Evolutionary conservation across 2,888 invertebrate genomes (phyloP), one percentile per base, ranked within the genome.

Genomic region (Caenorhabditis zanzibari): DNA sequence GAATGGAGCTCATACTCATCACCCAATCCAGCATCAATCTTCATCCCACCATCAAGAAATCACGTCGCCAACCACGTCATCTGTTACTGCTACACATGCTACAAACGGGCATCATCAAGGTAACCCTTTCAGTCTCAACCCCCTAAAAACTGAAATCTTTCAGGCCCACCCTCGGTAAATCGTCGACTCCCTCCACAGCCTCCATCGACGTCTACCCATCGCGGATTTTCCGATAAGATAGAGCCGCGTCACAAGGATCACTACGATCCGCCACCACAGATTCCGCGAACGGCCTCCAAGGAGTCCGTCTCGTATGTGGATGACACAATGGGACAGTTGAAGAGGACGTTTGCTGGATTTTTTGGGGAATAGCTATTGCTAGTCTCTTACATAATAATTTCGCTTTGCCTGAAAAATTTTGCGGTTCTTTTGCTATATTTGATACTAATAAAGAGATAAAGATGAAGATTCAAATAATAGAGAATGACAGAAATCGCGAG

Each of bases 241-340:
- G 72, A 84, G 14, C 24, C 72, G 28, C 76, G 76, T 35, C 74
- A 74, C 38, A 75, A 72, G 38, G 79, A 75, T 14, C 61, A 75
- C 28, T 76, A 72, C 38, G 73, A 73, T 14, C 74, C 80, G 6
- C 81, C 81, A 14, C 76, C 76, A 26, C 61, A 58, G 24, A 84
- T 81, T n/a, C 81, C 77, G 22, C 56, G 84, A 16, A 77, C 76
- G 0, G 69, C 77, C 5, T 84, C 84, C 3, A 64, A 47, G 63
- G 84, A 84, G 54, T 84, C 84, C 0, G 81, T 84, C 4, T 85
- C 85, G 4, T 88, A 87, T 68, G 86, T 87, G 7, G 89, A 89
- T 47, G 89, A 89, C 68, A 89, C 89, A n/a, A 89, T 89, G 89
- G 88, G 88, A 56, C 89, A 89, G 64, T 59, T 89, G 38, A 89